Evolutionary conservation across 2,888 invertebrate species (phyloP), one percentile per base, ranked within the genome.

Genomic region (Stegana nigrithorax): DNA sequence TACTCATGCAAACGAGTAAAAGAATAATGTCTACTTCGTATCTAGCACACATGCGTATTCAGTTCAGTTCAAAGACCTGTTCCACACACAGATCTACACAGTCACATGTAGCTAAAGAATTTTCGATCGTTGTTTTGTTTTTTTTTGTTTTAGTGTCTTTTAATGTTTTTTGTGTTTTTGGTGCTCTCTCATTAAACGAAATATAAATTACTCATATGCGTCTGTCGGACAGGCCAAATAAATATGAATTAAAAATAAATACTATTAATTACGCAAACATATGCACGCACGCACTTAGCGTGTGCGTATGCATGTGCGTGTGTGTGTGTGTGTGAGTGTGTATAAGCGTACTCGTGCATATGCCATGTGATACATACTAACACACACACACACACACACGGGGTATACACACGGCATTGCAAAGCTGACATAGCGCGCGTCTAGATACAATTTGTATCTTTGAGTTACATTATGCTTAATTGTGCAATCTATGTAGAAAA

Each of bases 241-340:
- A 56, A 56, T 56, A 57, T 57, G 44, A 57, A 57, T 57, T 57
- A 57, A 57, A 57, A 57, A 57, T 57, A 57, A 57, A 44, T 57
- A 57, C 57, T 42, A 44, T 57, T 57, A 57, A 57, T 57, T 57
- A 57, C 42, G 26, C 57, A 57, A n/a, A 57, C 26, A 57, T 7
- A 17, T 19, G 19, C 44, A 44, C 4, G 14, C 44, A 36, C 2
- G n/a, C n/a, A 36, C n/a, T n/a, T n/a, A n/a, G n/a, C n/a, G n/a
- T n/a, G n/a, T n/a, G n/a, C n/a, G n/a, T n/a, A n/a, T n/a, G n/a
- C n/a, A n/a, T n/a, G n/a, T n/a, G n/a, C n/a, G n/a, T n/a, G n/a
- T n/a, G n/a, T n/a, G n/a, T n/a, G n/a, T n/a, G n/a, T n/a, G n/a
- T n/a, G n/a, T n/a, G n/a, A n/a, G n/a, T n/a, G n/a, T n/a, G n/a